A percentile compares a stretch with the other conserved stretches of the same genome.
Evolutionary conservation across 2,797 vertebrate species (phyloP).

Genomic region (Salarias fasciatus): DNA sequence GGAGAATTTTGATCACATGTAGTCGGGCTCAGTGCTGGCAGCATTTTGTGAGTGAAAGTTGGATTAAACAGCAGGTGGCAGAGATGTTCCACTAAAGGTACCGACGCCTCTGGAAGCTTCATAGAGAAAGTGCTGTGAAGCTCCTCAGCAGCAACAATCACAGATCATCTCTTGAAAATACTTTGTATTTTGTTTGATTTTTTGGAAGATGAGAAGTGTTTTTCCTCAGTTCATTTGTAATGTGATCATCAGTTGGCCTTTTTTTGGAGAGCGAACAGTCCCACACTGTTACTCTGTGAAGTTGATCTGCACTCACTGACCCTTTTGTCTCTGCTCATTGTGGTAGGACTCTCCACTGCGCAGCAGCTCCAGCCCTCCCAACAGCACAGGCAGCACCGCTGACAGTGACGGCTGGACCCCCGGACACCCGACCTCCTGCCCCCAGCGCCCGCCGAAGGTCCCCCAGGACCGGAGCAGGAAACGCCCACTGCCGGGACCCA

Average conservation of each 20-base stretch:
- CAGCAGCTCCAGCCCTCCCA: conserved; percentile 94
- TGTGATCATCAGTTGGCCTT: no score
- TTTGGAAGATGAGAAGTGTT: no score
- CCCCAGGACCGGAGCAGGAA: conserved; percentile 77
- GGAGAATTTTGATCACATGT: background rate
- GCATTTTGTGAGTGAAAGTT: background rate
- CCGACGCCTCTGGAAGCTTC: background rate
- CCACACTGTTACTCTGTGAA: no score
- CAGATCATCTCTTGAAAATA: no score
- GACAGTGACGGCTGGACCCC: conserved; percentile 96
- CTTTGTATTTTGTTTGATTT: no score
- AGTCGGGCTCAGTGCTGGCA: background rate
- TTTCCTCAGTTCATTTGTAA: no score
- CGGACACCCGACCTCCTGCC: conserved; percentile 74
- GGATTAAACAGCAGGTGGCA: background rate
- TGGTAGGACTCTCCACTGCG: conserved; percentile 87
- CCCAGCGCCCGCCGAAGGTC: conserved; percentile 63
- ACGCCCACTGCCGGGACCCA: conserved; percentile 73
- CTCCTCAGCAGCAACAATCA: background rate
- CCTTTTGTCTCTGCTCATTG: background rate
- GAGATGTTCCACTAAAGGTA: conserved; percentile 7
- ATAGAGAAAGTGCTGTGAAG: conserved; percentile 2
- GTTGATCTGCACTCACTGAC: background rate
- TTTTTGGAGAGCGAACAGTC: no score
- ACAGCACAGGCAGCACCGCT: conserved; percentile 94